These are phyloP conservation scores for Callyntrura sp. DNA, from an alignment of 2,888 invertebrate species.

Conservation along the genomic window DNA sequence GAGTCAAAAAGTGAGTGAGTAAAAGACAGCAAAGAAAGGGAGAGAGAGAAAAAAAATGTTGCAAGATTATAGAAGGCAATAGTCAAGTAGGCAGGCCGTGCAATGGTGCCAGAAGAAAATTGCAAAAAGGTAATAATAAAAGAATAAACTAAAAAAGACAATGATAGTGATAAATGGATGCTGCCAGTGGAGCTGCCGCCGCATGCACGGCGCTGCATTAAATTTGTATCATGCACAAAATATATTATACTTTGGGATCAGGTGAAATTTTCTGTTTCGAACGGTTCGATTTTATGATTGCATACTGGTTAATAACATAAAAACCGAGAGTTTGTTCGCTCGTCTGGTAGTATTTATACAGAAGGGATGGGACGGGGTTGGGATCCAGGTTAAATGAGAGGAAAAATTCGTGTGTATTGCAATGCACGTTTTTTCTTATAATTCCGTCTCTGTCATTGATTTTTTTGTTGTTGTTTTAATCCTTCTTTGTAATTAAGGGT, in stretches of 20 bases:
- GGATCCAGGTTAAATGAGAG: constrained; percentile 50
- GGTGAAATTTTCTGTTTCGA: constrained; percentile 29
- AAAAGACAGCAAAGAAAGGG: background rate
- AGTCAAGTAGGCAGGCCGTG: constrained; percentile 22
- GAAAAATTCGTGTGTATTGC: constrained; percentile 16
- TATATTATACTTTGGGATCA: background rate
- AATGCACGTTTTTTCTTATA: background rate
- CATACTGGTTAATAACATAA: background rate
- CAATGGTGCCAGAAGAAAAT: constrained; percentile 54
- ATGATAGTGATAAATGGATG: constrained; percentile 41
- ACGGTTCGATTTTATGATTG: constrained; percentile 43
- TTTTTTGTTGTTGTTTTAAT: constrained; percentile 27
- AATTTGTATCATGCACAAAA: background rate
- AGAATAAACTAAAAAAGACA: constrained; percentile 18
- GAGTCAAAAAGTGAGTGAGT: background rate
- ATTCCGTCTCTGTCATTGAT: background rate
- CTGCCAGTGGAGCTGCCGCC: background rate
- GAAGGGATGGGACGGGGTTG: too few species aligned
- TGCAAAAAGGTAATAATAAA: constrained; percentile 39
- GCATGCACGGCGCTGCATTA: constrained; percentile 11
- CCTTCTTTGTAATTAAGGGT: constrained; percentile 40
- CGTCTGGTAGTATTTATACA: too few species aligned
- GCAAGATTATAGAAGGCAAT: background rate
- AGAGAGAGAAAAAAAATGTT: background rate
- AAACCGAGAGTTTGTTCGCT: background rate